A percentile compares a stretch with the other conserved stretches of the same genome.
These are phyloP conservation scores for Epicauta chinensis DNA, from an alignment of 1,140 invertebrate genomes.

Conservation along the genomic window DNA sequence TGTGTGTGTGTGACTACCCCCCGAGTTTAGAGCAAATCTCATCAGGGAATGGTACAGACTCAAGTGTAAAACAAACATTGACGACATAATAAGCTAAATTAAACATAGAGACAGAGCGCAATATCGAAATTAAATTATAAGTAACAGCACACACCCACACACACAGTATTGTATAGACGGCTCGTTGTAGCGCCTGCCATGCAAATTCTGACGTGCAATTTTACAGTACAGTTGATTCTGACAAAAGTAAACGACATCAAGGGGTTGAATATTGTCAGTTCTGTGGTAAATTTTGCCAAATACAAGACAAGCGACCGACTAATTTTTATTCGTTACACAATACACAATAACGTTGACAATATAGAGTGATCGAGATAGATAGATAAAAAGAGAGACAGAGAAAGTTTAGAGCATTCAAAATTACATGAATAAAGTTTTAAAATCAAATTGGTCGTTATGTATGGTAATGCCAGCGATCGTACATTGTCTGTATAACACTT, in stretches of 20 bases:
- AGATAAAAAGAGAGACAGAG: too few species aligned
- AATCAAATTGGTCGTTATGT: constrained; percentile 14
- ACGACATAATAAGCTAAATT: constrained; percentile 34
- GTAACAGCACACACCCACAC: constrained; percentile 12
- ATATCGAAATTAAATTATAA: constrained; percentile 32
- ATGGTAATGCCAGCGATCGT: constrained; percentile 14
- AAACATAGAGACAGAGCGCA: constrained; percentile 28
- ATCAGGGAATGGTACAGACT: constrained; percentile 26
- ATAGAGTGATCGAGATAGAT: too few species aligned
- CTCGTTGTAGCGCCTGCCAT: constrained; percentile 19
- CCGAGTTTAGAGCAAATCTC: constrained; percentile 19
- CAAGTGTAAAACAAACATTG: constrained; percentile 32
- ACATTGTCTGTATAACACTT: constrained; percentile 8
- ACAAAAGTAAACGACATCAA: constrained; percentile 14
- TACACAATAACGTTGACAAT: too few species aligned
- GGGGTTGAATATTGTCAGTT: too few species aligned
- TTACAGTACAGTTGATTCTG: constrained; percentile 15
- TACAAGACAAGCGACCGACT: too few species aligned
- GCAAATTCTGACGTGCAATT: constrained; percentile 19
- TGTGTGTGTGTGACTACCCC: not conserved
- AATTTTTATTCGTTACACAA: too few species aligned
- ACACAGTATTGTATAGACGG: not conserved
- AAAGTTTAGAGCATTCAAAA: not conserved
- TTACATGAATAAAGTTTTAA: constrained; percentile 13
- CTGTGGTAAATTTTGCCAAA: too few species aligned